These are phyloP conservation scores for Macrostomum lignano DNA, from an alignment of 1,140 invertebrate genomes.

Conservation along the genomic window DNA sequence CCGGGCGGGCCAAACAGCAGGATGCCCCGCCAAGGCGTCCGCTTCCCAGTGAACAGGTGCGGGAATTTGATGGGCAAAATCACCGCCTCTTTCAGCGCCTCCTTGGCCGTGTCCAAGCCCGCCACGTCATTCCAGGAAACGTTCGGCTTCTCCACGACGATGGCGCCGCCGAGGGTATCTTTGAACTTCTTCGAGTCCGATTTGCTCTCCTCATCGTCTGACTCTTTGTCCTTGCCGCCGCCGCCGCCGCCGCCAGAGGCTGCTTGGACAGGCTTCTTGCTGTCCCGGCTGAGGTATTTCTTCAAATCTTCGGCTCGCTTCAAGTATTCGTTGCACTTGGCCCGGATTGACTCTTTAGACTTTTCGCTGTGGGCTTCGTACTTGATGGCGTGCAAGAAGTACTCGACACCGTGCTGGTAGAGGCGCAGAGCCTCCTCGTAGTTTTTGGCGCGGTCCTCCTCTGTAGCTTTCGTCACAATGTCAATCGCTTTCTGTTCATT, in stretches of 20 bases:
- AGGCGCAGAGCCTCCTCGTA: constrained; percentile 73
- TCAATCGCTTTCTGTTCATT: constrained; percentile 95
- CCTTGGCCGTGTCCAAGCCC: constrained; percentile 69
- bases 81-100: constrained; percentile 82
- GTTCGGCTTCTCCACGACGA: constrained; percentile 60
- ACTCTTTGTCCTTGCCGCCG: constrained; percentile 7
- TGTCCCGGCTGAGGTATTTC: constrained; percentile 42
- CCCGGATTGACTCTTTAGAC: constrained; percentile 62
- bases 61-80: constrained; percentile 87
- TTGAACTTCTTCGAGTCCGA: constrained; percentile 6
- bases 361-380: constrained; percentile 87
- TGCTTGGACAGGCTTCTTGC: constrained; percentile 44
- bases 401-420: constrained; percentile 83
- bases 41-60: constrained; percentile 64
- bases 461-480: constrained; percentile 81
- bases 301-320: constrained; percentile 89
- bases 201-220: constrained; percentile 10
- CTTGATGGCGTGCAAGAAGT: constrained; percentile 92
- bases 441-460: constrained; percentile 88
- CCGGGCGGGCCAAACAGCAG: constrained; percentile 87
- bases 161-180: constrained; percentile 34
- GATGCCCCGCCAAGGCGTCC: constrained; percentile 93
- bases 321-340: constrained; percentile 69
- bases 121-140: constrained; percentile 84
- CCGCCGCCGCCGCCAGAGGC: constrained; percentile 33